Conservation (phyloP, 1,140 invertebrate species). For the Trichonephila clavata region DNA sequence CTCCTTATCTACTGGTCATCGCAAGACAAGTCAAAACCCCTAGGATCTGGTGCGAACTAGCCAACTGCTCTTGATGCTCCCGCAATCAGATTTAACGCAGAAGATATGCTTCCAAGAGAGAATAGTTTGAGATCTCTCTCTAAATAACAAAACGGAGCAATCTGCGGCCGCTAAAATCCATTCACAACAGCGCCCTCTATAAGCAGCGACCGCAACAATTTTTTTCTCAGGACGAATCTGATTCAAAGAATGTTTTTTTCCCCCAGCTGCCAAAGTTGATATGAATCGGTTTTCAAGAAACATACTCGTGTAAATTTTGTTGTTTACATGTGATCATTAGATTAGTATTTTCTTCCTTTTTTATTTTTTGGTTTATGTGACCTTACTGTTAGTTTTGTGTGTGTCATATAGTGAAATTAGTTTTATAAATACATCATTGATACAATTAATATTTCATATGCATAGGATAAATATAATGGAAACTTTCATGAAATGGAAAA, state of each 20-base stretch:
- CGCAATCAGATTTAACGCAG: not conserved
- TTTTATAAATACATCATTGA: not conserved
- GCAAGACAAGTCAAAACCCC: not conserved
- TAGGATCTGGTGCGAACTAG: not conserved
- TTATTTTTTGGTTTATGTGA: not conserved
- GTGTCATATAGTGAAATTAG: not conserved
- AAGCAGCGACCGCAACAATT: constrained; percentile 14
- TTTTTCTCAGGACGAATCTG: not conserved
- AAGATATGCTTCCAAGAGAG: not conserved
- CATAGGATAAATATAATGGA: no score
- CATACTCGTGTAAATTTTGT: not conserved
- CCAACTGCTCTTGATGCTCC: constrained; percentile 6
- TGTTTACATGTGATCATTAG: constrained; percentile 52
- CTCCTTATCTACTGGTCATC: constrained; percentile 27
- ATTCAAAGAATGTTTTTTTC: constrained; percentile 22
- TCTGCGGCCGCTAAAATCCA: constrained; percentile 12
- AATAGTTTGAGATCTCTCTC: not conserved
- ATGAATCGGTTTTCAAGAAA: not conserved
- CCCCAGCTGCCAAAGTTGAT: not conserved
- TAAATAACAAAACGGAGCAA: constrained; percentile 22
- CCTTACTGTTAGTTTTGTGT: not conserved
- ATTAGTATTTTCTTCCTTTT: not conserved
- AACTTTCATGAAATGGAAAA: no score
- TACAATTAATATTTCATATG: not conserved
- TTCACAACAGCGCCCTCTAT: constrained; percentile 22